Evolutionary conservation across 1,140 invertebrate species (phyloP), one percentile per base, ranked within the genome.

Genomic region (Pseudomyrmex concolor): DNA sequence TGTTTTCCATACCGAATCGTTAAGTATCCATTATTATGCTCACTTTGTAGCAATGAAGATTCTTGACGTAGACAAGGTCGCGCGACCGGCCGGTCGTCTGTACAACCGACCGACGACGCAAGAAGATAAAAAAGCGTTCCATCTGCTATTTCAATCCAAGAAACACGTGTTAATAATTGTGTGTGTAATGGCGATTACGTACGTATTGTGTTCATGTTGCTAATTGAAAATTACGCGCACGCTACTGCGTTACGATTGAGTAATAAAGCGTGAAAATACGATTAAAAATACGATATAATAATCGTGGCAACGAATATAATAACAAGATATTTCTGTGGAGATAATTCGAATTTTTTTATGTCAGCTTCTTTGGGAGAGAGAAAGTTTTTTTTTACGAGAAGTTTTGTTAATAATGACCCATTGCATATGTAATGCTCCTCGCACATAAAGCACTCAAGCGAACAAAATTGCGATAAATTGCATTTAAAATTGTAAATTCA

Each of bases 1-100:
- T 89, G 83, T 87, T 86, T 85, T 78, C 88, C 77, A 83, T 78
- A 57, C 48, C 66, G 45, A 72, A 68, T 78, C 67, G 17, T 54
- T 83, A 60, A 84, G 13, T 64, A 15, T n/a, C 60, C 60, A 73
- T 87, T 84, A 63, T 87, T 86, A 57, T 64, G 60, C 67, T 57
- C 71, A 54, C 59, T 76, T 82, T 59, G 70, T 43, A 54, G 60
- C 71, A 62, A 68, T 19, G 67, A 71, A 83, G 72, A 50, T 68
- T 73, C 51, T 57, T 66, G 50, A 86, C 43, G 84, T 55, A 43
- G 80, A 60, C 54, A 55, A 72, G 83, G 67, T 57, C 78, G 64
- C 50, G 19, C 45, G 45, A 50, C 54, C 45, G 19, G 48, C 66
- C n/a, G 74, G 74, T 34, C 34, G 34, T 17, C 59, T 45, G 2